Evolutionary conservation across 1,140 invertebrate genomes (phyloP), one percentile per base, ranked within the genome.

Genomic region (Holcopasites calliopsidis): DNA sequence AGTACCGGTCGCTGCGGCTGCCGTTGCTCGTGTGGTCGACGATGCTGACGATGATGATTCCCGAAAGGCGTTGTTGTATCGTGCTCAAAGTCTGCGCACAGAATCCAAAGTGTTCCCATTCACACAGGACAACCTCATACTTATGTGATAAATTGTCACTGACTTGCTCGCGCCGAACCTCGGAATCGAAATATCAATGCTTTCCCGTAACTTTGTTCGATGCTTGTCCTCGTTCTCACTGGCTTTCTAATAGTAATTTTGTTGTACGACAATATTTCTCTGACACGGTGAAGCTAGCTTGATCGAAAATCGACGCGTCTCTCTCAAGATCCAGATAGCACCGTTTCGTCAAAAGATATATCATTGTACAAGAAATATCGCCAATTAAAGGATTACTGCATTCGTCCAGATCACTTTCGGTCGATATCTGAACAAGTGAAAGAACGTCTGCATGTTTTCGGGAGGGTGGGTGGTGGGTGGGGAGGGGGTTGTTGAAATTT

Each of bases 21-120:
- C 26, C 23, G 78, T 55, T 77, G 47, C 50, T 74, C 65, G 26
- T 33, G 54, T 18, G n/a, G n/a, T n/a, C n/a, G n/a, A n/a, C 2
- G 80, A 55, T 47, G 64, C 55, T 70, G n/a, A n/a, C n/a, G 65
- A 49, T 62, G 71, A 64, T 52, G 76, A 86, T 87, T 86, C 84
- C 85, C 85, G 71, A 71, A 47, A 77, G 80, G 13, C 69, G n/a
- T n/a, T n/a, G 64, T 57, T 66, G 78, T 69, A 87, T 88, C 87
- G 88, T 86, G 87, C 85, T 88, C 86, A 85, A 85, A 77, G 83
- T 91, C 90, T 92, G 89, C 89, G 91, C 90, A 91, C 89, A 91
- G 88, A 92, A 92, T 92, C 90, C 90, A 91, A 90, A 92, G 88
- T 90, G 87, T 89, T 91, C 89, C 88, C 89, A 76, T 76, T 79